Percentiles rank a stretch among this genome's conserved stretches.
Evolutionary conservation across 2,797 vertebrate genomes (phyloP).

Genomic region (Potorous gilbertii): DNA sequence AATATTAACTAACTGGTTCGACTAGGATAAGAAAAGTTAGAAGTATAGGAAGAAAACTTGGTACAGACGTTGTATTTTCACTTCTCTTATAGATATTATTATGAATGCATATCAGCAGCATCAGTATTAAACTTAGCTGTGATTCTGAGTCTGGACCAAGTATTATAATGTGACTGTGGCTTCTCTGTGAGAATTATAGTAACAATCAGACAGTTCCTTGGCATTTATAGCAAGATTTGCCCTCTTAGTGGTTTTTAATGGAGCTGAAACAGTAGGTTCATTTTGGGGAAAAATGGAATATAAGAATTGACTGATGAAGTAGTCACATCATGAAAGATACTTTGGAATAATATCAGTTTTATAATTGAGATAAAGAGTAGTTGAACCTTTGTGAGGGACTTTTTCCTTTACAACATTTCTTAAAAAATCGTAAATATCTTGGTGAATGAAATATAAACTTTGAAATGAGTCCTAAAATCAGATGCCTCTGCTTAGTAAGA

Average conservation of each 20-base stretch:
- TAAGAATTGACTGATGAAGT: background rate
- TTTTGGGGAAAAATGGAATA: background rate
- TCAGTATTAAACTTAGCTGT: background rate
- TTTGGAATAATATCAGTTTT: conserved; percentile 22
- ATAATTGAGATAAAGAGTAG: background rate
- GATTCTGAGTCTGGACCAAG: background rate
- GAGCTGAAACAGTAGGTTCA: background rate
- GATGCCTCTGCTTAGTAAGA: background rate
- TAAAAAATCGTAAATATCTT: background rate
- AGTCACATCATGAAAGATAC: background rate
- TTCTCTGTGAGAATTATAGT: background rate
- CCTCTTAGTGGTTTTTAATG: background rate
- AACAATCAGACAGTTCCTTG: conserved; percentile 5
- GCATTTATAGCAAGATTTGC: background rate
- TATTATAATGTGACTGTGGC: background rate
- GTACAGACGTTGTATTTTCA: background rate
- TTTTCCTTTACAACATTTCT: background rate
- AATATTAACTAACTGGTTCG: background rate
- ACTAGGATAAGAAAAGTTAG: background rate
- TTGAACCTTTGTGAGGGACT: conserved; percentile 23
- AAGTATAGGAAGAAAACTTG: conserved; percentile 2
- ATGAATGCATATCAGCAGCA: fast-evolving
- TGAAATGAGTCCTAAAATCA: conserved; percentile 6
- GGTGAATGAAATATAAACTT: background rate
- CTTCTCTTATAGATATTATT: background rate